A percentile compares a stretch with the other conserved stretches of the same genome.
Conservation (phyloP, 2,888 invertebrate genomes). For the Hemicrepidius hirtus region DNA sequence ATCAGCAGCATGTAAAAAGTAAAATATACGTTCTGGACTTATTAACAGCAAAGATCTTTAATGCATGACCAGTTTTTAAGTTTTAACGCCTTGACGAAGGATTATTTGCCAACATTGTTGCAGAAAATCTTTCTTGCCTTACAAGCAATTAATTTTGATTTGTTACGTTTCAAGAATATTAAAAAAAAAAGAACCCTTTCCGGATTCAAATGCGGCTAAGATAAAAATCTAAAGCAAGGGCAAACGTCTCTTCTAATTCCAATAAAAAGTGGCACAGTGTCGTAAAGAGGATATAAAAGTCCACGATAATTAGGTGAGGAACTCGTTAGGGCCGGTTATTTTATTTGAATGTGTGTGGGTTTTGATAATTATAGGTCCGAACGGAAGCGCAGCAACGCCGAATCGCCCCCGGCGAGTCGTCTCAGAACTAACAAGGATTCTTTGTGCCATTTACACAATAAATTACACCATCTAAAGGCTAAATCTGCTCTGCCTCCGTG, state of each 20-base stretch:
- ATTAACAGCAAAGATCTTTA: conserved; percentile 37
- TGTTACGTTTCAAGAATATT: too few species aligned
- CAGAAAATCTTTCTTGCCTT: not conserved
- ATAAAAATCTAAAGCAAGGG: not conserved
- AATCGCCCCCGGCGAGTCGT: conserved; percentile 64
- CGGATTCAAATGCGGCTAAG: too few species aligned
- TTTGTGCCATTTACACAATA: conserved; percentile 67
- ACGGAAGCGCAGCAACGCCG: conserved; percentile 62
- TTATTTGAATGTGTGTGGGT: conserved; percentile 65
- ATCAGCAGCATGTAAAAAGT: conserved; percentile 30
- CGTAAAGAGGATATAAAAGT: conserved; percentile 53
- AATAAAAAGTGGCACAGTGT: conserved; percentile 35
- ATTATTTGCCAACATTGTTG: conserved; percentile 9
- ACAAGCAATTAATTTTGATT: conserved; percentile 18
- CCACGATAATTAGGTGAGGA: conserved; percentile 60
- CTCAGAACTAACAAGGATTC: conserved; percentile 69
- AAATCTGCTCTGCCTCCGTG: conserved; percentile 41
- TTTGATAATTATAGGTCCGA: conserved; percentile 70
- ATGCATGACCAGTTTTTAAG: conserved; percentile 41
- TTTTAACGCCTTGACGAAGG: conserved; percentile 33
- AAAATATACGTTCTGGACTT: conserved; percentile 30
- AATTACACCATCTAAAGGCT: conserved; percentile 56
- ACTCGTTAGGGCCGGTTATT: conserved; percentile 60
- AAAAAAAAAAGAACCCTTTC: too few species aligned
- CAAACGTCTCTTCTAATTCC: not conserved